phyloP scores from a whole-genome alignment of 1,140 invertebrate species.

The Liolophura sinensis region DNA sequence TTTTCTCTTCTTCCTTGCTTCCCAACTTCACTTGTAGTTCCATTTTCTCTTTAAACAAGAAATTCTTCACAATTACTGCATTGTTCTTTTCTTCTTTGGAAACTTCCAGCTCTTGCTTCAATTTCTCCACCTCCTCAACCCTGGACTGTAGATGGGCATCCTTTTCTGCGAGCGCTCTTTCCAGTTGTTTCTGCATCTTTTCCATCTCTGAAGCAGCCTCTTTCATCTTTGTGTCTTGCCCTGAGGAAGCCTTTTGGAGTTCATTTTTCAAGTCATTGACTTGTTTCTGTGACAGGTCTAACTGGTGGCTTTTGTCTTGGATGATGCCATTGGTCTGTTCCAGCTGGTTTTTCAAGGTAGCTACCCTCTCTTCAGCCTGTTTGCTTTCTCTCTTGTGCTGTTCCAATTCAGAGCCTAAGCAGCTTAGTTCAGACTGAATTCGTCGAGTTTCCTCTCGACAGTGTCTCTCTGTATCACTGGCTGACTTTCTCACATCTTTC shows the following conservation, averaged over 20 bases:
- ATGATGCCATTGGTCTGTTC: not conserved
- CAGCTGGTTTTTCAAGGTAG: not conserved
- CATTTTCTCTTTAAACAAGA: not conserved
- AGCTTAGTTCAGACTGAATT: too few species aligned
- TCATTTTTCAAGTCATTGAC: not conserved
- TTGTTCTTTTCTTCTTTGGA: conserved; percentile 14
- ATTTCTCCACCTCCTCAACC: conserved; percentile 2
- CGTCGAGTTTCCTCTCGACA: too few species aligned
- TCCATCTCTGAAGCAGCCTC: not conserved
- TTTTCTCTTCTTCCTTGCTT: conserved; percentile 2
- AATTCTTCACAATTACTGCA: too few species aligned
- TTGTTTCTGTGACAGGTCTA: not conserved
- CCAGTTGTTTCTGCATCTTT: not conserved
- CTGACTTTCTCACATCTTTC: too few species aligned
- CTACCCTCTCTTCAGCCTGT: not conserved
- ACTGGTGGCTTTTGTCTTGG: not conserved
- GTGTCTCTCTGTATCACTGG: too few species aligned
- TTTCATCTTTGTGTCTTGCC: not conserved
- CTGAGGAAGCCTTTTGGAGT: not conserved
- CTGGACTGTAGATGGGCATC: conserved; percentile 2
- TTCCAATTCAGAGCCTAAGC: too few species aligned
- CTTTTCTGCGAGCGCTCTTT: conserved; percentile 1
- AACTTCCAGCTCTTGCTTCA: conserved; percentile 9
- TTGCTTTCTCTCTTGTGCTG: too few species aligned
- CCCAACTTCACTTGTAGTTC: conserved; percentile 1